Evolutionary conservation across 2,797 vertebrate species (phyloP).

Genomic region (Cyprinodon diabolis): DNA sequence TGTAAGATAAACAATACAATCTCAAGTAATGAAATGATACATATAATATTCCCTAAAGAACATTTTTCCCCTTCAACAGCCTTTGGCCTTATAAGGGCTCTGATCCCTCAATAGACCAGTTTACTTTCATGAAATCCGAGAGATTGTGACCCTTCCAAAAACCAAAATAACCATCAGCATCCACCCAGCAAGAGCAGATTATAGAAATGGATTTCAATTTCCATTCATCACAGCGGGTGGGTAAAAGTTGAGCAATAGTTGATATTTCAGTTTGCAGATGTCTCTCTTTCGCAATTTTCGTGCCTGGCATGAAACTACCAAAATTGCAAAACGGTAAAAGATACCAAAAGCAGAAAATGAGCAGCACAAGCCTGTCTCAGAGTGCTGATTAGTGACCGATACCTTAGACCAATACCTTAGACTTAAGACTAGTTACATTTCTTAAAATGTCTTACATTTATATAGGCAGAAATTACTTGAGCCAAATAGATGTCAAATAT

Average conservation of each 20-base stretch:
- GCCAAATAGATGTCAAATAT: constrained; percentile 24
- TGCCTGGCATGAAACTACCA: background rate
- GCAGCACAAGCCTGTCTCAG: background rate
- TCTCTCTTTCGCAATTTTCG: background rate
- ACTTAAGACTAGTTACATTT: background rate
- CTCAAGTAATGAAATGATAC: too few species aligned
- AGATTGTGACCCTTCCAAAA: too few species aligned
- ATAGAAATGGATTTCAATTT: background rate
- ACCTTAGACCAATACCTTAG: background rate
- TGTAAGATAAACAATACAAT: too few species aligned
- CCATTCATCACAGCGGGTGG: background rate
- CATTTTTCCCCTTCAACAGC: too few species aligned
- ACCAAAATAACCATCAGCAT: too few species aligned
- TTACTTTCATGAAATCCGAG: too few species aligned
- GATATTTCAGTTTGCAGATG: background rate
- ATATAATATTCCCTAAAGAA: too few species aligned
- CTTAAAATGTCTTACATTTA: too few species aligned
- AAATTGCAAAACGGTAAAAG: background rate
- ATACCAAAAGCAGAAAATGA: background rate
- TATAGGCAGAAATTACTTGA: constrained; percentile 11
- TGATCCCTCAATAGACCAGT: too few species aligned
- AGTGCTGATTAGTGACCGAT: background rate
- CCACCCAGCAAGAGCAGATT: too few species aligned
- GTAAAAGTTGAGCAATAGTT: background rate
- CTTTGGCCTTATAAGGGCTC: too few species aligned